phyloP scores from a whole-genome alignment of 2,888 invertebrate species.

The Tetranychus truncatus region DNA sequence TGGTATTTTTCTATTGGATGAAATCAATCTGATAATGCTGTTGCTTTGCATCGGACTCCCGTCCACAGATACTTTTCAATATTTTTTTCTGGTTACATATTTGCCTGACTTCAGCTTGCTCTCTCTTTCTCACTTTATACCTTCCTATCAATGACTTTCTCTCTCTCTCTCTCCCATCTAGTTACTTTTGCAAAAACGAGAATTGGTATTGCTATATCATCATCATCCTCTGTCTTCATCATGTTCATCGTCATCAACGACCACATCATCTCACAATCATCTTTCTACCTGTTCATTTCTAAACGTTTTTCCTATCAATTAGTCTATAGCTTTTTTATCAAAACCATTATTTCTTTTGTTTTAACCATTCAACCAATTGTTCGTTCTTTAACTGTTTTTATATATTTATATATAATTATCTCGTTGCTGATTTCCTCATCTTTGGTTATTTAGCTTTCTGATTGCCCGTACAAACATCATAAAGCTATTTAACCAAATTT shows the following conservation, averaged over 20 bases:
- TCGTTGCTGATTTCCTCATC: not conserved
- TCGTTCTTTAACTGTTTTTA: too few species aligned
- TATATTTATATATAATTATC: not conserved
- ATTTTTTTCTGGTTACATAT: not conserved
- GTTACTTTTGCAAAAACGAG: not conserved
- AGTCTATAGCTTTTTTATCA: too few species aligned
- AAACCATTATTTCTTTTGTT: too few species aligned
- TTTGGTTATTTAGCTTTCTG: not conserved
- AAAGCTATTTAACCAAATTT: not conserved
- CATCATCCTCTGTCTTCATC: not conserved
- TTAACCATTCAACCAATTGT: too few species aligned
- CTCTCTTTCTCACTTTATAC: conserved; percentile 8
- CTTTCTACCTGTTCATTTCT: not conserved
- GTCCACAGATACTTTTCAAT: not conserved
- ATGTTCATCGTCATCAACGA: not conserved
- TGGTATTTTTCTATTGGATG: not conserved
- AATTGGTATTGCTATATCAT: not conserved
- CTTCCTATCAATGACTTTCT: conserved; percentile 12
- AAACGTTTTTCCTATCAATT: not conserved
- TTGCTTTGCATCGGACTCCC: too few species aligned
- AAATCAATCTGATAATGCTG: not conserved
- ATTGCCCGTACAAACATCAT: not conserved
- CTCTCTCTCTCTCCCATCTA: conserved; percentile 13
- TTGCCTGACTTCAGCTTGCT: not conserved
- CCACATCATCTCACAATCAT: not conserved